phyloP scores from a whole-genome alignment of 2,113 vertebrate species.

The Perca flavescens region DNA sequence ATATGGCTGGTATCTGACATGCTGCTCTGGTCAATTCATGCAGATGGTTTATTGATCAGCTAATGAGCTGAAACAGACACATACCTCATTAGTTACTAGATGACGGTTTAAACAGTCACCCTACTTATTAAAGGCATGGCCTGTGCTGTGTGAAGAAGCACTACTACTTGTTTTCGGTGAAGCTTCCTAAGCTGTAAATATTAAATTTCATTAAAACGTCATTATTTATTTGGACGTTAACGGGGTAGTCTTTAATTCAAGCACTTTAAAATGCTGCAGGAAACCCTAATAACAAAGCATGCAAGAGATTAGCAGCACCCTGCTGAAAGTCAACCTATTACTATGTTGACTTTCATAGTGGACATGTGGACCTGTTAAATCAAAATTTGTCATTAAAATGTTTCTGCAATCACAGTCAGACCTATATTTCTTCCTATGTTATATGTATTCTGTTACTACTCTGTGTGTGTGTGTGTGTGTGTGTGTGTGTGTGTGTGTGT shows the following conservation, averaged over 20 bases:
- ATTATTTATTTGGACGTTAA: neutral
- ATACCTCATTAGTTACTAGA: neutral
- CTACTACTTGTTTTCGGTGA: neutral
- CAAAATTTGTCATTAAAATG: neutral
- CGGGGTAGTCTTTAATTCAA: neutral
- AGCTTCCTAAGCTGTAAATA: neutral
- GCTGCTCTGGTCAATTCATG: too few species aligned
- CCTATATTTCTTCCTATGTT: neutral
- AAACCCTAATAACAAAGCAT: neutral
- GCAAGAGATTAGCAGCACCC: neutral
- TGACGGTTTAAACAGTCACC: neutral
- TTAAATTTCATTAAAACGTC: neutral
- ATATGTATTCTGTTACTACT: neutral
- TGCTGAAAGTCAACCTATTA: neutral
- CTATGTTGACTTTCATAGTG: neutral
- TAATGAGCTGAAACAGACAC: too few species aligned
- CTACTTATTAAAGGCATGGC: neutral
- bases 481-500: neutral
- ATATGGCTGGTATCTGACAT: too few species aligned
- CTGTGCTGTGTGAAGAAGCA: neutral
- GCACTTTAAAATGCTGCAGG: neutral
- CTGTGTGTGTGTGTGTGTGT: neutral
- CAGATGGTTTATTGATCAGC: too few species aligned
- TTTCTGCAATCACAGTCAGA: neutral
- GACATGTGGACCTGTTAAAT: too few species aligned